These are phyloP conservation scores for Incurvaria masculella DNA, from an alignment of 2,888 invertebrate species.

Conservation along the genomic window DNA sequence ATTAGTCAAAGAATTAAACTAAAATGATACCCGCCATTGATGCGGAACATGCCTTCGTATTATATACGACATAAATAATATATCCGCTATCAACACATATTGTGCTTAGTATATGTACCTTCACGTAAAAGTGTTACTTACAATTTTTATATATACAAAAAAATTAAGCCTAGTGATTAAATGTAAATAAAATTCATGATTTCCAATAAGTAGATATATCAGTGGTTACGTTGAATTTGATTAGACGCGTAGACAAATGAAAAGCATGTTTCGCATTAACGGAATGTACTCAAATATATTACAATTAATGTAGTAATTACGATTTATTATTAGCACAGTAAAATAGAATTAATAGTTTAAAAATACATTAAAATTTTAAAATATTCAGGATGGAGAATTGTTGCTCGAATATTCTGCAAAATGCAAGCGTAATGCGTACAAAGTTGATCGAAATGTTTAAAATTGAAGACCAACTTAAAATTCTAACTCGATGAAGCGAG, in stretches of 20 bases:
- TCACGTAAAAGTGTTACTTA: conserved; percentile 13
- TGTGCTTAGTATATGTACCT: conserved; percentile 5
- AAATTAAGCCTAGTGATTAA: conserved; percentile 1
- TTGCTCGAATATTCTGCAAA: conserved; percentile 25
- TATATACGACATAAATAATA: conserved; percentile 14
- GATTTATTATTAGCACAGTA: conserved; percentile 52
- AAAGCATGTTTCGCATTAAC: conserved; percentile 48
- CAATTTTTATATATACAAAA: conserved; percentile 8
- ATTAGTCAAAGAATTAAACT: conserved; percentile 5
- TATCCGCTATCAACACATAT: conserved; percentile 12
- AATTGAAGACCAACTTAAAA: no score
- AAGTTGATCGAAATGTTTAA: no score
- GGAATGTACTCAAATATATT: conserved; percentile 45
- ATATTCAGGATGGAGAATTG: conserved; percentile 29
- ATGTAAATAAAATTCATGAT: conserved; percentile 3
- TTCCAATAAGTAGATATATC: conserved; percentile 7
- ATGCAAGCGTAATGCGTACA: no score
- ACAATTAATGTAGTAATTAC: conserved; percentile 45
- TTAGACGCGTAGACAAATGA: conserved; percentile 26
- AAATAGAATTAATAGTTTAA: conserved; percentile 44
- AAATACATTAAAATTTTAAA: conserved; percentile 24
- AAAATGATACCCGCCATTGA: conserved; percentile 31
- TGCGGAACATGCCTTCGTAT: conserved; percentile 41
- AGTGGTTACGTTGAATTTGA: conserved; percentile 1
- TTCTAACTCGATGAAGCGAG: no score